phyloP scores from a whole-genome alignment of 1,140 invertebrate species.

The Aricia agestis region DNA sequence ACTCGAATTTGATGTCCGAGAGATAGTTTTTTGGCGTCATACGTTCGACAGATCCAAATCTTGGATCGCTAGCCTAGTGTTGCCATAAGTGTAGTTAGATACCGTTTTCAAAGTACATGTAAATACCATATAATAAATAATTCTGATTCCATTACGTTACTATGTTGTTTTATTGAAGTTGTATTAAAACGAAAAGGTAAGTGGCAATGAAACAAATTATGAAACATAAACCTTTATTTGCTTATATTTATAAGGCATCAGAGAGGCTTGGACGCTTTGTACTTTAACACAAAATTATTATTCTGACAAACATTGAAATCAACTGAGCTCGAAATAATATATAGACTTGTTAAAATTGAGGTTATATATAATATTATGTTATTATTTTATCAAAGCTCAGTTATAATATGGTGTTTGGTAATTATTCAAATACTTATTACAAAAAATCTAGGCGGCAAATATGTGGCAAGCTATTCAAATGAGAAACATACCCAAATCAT shows the following conservation, averaged over 20 bases:
- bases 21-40: neutral
- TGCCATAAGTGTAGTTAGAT: constrained; percentile 48
- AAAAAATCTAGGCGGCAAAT: no score
- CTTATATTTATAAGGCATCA: constrained; percentile 22
- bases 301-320: neutral
- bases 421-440: no score
- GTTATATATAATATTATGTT: no score
- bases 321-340: no score
- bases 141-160: constrained; percentile 52
- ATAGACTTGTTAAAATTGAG: no score
- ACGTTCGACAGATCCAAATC: constrained; percentile 12
- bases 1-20: neutral
- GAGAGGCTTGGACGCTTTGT: constrained; percentile 20
- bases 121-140: constrained; percentile 59
- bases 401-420: no score
- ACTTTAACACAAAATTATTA: constrained; percentile 15
- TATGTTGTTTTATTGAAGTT: constrained; percentile 33
- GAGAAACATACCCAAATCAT: no score
- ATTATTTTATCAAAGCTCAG: no score
- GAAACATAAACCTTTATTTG: constrained; percentile 23
- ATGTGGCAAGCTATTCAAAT: no score
- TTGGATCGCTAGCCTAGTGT: constrained; percentile 26
- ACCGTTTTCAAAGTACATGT: constrained; percentile 43
- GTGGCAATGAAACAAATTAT: neutral
- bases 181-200: neutral